phyloP scores from a whole-genome alignment of 2,113 vertebrate genomes.

The Psittacus erithacus region DNA sequence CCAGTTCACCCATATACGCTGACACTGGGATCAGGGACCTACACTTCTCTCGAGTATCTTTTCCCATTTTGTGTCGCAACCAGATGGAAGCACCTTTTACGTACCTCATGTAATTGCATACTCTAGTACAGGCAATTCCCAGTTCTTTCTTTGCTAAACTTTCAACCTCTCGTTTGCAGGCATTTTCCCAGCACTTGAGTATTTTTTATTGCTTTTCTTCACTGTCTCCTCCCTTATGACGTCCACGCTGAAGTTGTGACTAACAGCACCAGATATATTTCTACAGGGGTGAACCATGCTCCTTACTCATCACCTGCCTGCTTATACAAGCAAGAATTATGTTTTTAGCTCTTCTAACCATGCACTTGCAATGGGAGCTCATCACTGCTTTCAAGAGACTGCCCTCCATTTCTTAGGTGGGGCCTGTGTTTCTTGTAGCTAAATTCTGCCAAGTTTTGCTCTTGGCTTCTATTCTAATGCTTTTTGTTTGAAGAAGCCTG shows the following conservation, averaged over 20 bases:
- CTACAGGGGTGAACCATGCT: background rate
- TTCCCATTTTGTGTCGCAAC: background rate
- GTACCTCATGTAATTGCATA: background rate
- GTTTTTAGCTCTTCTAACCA: background rate
- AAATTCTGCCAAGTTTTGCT: background rate
- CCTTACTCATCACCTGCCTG: background rate
- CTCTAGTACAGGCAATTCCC: background rate
- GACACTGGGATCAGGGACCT: background rate
- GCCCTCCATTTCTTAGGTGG: background rate
- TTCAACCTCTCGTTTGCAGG: background rate
- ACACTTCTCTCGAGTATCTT: background rate
- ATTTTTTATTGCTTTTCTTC: background rate
- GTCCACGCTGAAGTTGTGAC: background rate
- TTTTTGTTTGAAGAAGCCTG: background rate
- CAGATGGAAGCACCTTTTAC: background rate
- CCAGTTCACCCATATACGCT: fast-evolving
- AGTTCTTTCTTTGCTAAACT: background rate
- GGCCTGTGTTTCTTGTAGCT: background rate
- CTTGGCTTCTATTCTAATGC: background rate
- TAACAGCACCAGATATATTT: background rate
- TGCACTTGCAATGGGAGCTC: background rate
- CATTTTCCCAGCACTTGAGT: background rate
- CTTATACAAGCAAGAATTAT: background rate
- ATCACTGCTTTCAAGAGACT: background rate
- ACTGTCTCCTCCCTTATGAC: background rate